Evolutionary conservation across 2,888 invertebrate genomes (phyloP).

Genomic region (Pyrgus malvae): DNA sequence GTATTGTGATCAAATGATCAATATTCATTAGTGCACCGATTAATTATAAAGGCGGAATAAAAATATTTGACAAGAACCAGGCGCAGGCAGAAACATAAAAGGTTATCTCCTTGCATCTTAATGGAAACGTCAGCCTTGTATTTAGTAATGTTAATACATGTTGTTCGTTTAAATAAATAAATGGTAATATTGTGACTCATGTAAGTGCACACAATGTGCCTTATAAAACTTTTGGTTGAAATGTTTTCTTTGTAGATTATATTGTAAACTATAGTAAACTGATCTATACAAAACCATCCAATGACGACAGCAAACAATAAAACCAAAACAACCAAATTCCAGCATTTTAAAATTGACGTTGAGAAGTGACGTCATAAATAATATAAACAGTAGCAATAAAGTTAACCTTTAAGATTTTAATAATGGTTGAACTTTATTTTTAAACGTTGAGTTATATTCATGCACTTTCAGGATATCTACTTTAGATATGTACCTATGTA

Average conservation of each 20-base stretch:
- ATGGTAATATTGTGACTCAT: constrained; percentile 21
- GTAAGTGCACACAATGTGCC: not conserved
- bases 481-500: no score
- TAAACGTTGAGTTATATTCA: no score
- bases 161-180: constrained; percentile 6
- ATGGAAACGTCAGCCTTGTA: constrained; percentile 21
- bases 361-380: no score
- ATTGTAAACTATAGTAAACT: no score
- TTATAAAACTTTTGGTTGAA: not conserved
- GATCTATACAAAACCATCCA: no score
- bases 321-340: no score
- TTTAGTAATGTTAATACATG: constrained; percentile 16
- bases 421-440: no score
- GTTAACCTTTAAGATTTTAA: no score
- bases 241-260: not conserved
- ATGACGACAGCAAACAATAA: no score
- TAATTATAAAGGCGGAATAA: constrained; percentile 17
- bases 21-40: constrained; percentile 20
- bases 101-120: constrained; percentile 23
- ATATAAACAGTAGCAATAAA: no score
- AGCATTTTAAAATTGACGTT: no score
- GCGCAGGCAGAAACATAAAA: constrained; percentile 13
- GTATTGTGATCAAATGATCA: constrained; percentile 9
- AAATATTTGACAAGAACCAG: constrained; percentile 20
- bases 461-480: no score